Evolutionary conservation across 2,797 vertebrate species (phyloP).

Genomic region (Furcifer pardalis): DNA sequence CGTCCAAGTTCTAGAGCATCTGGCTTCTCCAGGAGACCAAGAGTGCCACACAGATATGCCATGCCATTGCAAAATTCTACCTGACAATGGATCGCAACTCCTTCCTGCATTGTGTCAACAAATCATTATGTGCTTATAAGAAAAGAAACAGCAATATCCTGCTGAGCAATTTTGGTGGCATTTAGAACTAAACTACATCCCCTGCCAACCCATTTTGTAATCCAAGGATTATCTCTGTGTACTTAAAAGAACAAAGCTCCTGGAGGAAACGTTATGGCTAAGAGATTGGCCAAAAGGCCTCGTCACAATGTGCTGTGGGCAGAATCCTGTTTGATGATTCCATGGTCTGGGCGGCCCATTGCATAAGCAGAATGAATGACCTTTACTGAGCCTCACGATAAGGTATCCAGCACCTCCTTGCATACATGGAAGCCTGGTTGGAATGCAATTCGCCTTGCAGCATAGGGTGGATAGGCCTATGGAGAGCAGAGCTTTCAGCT

Average conservation of each 20-base stretch:
- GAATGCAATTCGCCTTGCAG: background rate
- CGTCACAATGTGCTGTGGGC: too few relatives aligned
- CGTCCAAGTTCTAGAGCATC: background rate
- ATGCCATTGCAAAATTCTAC: constrained; percentile 39
- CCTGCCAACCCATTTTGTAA: background rate
- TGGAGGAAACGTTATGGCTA: background rate
- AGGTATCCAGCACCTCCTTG: too few relatives aligned
- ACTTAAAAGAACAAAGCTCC: background rate
- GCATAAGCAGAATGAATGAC: too few relatives aligned
- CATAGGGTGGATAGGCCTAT: too few relatives aligned
- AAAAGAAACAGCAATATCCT: background rate
- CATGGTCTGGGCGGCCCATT: too few relatives aligned
- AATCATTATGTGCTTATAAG: constrained; percentile 11
- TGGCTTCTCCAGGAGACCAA: background rate
- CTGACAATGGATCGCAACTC: constrained; percentile 30
- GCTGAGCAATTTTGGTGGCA: background rate
- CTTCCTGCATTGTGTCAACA: constrained; percentile 42
- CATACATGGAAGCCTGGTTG: background rate
- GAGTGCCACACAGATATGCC: constrained; percentile 15
- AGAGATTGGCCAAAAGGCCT: background rate
- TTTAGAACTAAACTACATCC: accelerated
- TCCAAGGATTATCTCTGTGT: background rate
- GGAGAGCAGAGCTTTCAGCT: too few relatives aligned
- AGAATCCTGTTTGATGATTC: too few relatives aligned
- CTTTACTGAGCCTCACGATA: too few relatives aligned